Base-by-base conservation (phyloP, 2,888 invertebrate genomes). In the Drosophila nr. perissopoda region DNA sequence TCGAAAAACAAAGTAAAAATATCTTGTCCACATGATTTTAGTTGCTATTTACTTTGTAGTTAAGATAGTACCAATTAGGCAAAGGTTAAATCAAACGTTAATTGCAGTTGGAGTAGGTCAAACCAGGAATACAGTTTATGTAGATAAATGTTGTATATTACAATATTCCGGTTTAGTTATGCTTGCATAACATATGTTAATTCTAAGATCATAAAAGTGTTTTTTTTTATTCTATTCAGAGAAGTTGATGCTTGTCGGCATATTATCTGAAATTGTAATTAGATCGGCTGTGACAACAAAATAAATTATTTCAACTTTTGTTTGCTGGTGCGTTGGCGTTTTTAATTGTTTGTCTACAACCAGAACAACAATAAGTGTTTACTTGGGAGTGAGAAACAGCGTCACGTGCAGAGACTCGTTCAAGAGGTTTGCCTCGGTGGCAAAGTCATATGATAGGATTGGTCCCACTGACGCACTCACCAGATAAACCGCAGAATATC, bases 361-460 rank as follows among this genome's bases (percentile, higher is more conserved):
- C 59, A 48, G 25, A 67, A 45, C 48, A 65, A 49, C 27, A 72
- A 68, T 40, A 82, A 89, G 87, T 80, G 70, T 82, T 88, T 45
- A 52, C 68, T 59, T 53, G 59, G 42, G 34, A 57, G 52, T 58
- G 25, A 16, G 31, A 54, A 42, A 31, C 7, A 21, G 58, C 64
- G 80, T 90, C 85, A 90, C 85, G 85, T 86, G 85, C 89, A 76
- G 66, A 76, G 69, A 81, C 62, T 74, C 68, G 58, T 52, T 66
- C 64, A 49, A 72, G 65, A 79, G 59, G 29, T 60, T 65, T 65
- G 65, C n/a, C 34, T 38, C 13, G 27, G 11, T 27, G 48, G 48
- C 6, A 48, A 42, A 74, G 83, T 90, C 90, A 86, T 90, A 90
- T 90, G 85, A 85, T 82, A 56, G 78, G 75, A 62, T 72, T 56